Base-by-base conservation (phyloP, 2,888 invertebrate species). In the Auanema sp. region DNA sequence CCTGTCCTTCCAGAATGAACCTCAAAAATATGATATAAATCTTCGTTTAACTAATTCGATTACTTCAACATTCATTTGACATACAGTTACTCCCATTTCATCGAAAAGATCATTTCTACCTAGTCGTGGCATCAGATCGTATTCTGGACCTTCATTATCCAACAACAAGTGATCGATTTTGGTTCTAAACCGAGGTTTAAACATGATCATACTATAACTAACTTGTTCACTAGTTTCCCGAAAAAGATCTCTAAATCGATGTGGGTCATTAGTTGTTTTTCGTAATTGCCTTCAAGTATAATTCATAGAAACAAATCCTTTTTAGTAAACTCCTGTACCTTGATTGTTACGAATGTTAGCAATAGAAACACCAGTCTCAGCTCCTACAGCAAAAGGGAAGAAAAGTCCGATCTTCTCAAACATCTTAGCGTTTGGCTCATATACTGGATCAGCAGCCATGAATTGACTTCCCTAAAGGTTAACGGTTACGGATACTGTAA, bases 31-130 rank as follows among this genome's bases (percentile, higher is more conserved):
- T n/a, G n/a, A n/a, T 33, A 33, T 33, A 3, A 33, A 5, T 33
- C 8, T 33, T 5, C 33, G 8, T 33, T 5, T 33, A 33, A 8
- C 8, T 47, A 21, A 5, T 5, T 18, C 6, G 47, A 3, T 47
- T 8, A 47, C 47, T 21, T 47, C 47, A 21, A 47, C 47, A 47
- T 47, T 47, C 47, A 47, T 47, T 16, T 47, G 47, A 47, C 47
- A 47, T 5, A 47, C 21, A 47, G 21, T 21, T 6, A 47, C 21
- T 16, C 21, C 21, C 16, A 18, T 16, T 18, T 16, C 47, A 47
- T 47, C 47, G 47, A 47, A 47, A 16, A 18, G 16, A 21, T 16
- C 47, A 21, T 47, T 47, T 47, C 21, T 47, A 3, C 16, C 47
- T 8, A 47, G 3, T 21, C 16, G 16, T 21, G 47, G 47, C 16